phyloP scores from a whole-genome alignment of 2,797 vertebrate species.

The Myotis myotis region DNA sequence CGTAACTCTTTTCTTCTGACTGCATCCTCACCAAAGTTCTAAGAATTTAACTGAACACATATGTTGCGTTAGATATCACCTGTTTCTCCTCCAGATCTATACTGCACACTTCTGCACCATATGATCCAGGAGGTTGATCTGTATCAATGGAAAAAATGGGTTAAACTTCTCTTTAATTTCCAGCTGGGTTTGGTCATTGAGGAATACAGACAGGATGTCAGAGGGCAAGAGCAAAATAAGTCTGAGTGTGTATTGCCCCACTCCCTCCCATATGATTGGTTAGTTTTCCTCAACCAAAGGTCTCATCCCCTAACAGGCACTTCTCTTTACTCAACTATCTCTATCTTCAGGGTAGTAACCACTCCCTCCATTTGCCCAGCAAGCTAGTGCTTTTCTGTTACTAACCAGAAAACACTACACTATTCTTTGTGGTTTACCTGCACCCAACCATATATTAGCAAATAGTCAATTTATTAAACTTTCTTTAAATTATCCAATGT shows the following conservation, averaged over 20 bases:
- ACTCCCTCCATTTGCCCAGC: background rate
- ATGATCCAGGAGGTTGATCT: background rate
- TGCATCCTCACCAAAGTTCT: background rate
- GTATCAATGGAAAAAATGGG: background rate
- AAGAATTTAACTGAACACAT: background rate
- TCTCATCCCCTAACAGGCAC: background rate
- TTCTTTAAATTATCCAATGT: background rate
- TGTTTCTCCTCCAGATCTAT: background rate
- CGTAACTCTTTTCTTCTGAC: background rate
- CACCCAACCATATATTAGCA: background rate
- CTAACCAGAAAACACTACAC: background rate
- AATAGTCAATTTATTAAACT: background rate
- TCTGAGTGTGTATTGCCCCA: background rate
- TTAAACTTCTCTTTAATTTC: background rate
- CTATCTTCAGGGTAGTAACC: background rate
- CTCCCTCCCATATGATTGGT: background rate
- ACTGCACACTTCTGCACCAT: background rate
- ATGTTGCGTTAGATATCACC: background rate
- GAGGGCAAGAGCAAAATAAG: background rate
- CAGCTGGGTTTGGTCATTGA: background rate
- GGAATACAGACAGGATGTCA: background rate
- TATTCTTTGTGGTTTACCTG: background rate
- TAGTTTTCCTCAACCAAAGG: background rate
- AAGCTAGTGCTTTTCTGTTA: background rate
- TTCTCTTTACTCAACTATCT: background rate